Evolutionary conservation across 2,888 invertebrate genomes (phyloP).

Genomic region (Callinectes sapidus): DNA sequence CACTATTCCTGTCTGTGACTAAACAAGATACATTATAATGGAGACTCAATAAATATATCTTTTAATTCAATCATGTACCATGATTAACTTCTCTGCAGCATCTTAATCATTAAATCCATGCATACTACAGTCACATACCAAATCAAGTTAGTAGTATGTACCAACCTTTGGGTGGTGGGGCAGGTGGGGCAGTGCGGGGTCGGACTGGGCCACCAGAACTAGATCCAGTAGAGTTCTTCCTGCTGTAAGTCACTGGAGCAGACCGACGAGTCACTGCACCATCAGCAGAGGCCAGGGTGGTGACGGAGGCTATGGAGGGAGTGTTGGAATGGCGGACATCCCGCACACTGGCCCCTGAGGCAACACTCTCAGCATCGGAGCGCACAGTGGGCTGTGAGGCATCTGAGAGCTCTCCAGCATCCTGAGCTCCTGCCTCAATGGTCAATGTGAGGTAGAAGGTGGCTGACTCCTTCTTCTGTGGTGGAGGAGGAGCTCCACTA

Average conservation of each 20-base stretch:
- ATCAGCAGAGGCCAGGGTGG: conserved; percentile 49
- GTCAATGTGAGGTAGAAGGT: conserved; percentile 85
- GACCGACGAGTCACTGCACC: conserved; percentile 18
- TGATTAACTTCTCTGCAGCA: too few species aligned
- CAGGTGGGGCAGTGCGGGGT: conserved; percentile 70
- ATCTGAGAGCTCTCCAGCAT: conserved; percentile 75
- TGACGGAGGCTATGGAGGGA: conserved; percentile 60
- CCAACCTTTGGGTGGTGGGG: conserved; percentile 64
- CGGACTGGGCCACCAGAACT: conserved; percentile 48
- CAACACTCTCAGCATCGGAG: conserved; percentile 62
- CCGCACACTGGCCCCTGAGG: conserved; percentile 39
- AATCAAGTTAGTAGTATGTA: not conserved
- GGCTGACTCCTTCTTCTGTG: conserved; percentile 79
- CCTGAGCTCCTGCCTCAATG: conserved; percentile 75
- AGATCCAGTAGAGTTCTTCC: conserved; percentile 57
- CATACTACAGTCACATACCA: not conserved
- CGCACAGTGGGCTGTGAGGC: conserved; percentile 60
- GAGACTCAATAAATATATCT: not conserved
- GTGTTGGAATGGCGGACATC: conserved; percentile 55
- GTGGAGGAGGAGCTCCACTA: conserved; percentile 52
- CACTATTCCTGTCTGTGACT: conserved; percentile 44
- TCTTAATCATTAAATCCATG: not conserved
- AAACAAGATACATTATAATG: not conserved
- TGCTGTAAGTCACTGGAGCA: conserved; percentile 19
- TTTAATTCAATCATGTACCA: not conserved